These are phyloP conservation scores for Saguinus midas DNA, from an alignment of 2,113 vertebrate species.

Conservation along the genomic window DNA sequence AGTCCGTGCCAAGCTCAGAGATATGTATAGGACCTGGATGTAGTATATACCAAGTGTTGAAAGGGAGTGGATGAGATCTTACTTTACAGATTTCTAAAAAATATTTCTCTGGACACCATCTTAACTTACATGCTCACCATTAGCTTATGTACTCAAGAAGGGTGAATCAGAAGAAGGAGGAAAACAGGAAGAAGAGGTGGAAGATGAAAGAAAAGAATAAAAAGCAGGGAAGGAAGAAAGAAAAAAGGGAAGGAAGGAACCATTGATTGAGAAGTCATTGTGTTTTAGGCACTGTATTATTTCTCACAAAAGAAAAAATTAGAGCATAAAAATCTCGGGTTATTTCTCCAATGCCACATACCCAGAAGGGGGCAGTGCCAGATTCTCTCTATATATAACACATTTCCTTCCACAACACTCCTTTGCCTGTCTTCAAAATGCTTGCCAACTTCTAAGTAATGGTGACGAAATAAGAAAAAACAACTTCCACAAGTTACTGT, in stretches of 20 bases:
- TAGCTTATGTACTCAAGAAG: neutral
- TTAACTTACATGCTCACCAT: neutral
- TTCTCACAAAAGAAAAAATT: neutral
- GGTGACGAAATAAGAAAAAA: neutral
- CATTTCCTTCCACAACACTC: neutral
- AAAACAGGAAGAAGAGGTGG: neutral
- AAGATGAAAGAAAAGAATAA: neutral
- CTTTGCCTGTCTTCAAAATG: neutral
- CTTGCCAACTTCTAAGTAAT: neutral
- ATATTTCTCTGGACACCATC: neutral
- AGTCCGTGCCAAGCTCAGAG: neutral
- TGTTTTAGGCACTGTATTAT: neutral
- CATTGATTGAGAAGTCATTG: neutral
- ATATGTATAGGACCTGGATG: no score
- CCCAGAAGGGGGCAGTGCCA: accelerated
- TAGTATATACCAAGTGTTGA: neutral
- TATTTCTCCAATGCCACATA: neutral
- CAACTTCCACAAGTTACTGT: neutral
- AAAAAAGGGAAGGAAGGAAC: neutral
- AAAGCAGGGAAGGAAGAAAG: neutral
- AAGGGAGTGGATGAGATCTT: neutral
- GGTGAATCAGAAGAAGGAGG: neutral
- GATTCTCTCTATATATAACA: accelerated
- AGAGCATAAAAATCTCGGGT: accelerated
- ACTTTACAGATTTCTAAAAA: neutral